phyloP scores from a whole-genome alignment of 2,797 vertebrate species.

The Lateolabrax maculatus region DNA sequence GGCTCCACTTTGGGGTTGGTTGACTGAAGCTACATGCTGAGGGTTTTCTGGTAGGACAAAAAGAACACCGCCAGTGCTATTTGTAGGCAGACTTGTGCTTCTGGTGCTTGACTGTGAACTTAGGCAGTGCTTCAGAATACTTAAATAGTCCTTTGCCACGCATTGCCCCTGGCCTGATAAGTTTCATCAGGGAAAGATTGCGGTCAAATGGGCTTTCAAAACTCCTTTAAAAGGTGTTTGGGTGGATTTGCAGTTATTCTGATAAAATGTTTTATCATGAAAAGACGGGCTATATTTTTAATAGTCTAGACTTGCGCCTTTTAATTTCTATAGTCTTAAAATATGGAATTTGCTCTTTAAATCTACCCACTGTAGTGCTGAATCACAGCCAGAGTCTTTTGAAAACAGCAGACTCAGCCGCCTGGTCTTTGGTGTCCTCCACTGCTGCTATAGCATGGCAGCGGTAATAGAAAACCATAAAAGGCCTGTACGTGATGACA shows the following conservation, averaged over 20 bases:
- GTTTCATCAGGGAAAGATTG: constrained; percentile 47
- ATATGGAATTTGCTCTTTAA: constrained; percentile 32
- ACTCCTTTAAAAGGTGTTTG: constrained; percentile 20
- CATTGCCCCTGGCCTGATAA: constrained; percentile 33
- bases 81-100: constrained; percentile 53
- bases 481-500: constrained; percentile 72
- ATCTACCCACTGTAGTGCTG: constrained; percentile 31
- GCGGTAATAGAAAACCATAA: constrained; percentile 76
- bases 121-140: constrained; percentile 44
- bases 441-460: constrained; percentile 61
- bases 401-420: constrained; percentile 62
- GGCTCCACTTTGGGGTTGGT: constrained; percentile 30
- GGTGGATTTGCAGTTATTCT: constrained; percentile 3
- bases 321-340: constrained; percentile 24
- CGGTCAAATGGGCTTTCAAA: constrained; percentile 39
- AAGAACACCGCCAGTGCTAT: constrained; percentile 45
- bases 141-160: constrained; percentile 38
- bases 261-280: background rate
- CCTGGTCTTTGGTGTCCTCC: constrained; percentile 58
- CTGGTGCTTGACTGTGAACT: constrained; percentile 53
- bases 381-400: constrained; percentile 45
- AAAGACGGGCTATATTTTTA: background rate
- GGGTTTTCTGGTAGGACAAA: constrained; percentile 47
- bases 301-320: constrained; percentile 6
- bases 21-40: constrained; percentile 37